Percentiles rank a stretch among this genome's conserved stretches.
Conservation (phyloP, 2,113 vertebrate genomes). For the Oncorhynchus keta region DNA sequence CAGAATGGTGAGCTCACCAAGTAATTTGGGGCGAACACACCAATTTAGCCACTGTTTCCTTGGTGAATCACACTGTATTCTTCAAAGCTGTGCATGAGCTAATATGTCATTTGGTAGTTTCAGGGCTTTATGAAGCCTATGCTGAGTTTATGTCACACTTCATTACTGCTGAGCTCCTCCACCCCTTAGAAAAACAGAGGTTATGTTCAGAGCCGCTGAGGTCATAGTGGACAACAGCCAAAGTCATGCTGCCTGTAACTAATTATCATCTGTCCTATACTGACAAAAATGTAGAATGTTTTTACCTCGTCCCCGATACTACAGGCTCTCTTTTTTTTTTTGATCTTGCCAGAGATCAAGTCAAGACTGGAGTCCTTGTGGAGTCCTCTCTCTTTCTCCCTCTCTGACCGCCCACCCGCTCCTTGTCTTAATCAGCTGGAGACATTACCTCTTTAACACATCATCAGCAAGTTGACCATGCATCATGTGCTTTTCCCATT, state of each 20-base stretch:
- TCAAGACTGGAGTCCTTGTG: too few relatives aligned
- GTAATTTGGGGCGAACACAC: too few relatives aligned
- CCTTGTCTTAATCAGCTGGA: background rate
- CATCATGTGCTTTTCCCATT: constrained; percentile 9
- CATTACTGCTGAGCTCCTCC: background rate
- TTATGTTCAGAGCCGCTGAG: background rate
- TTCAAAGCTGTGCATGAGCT: too few relatives aligned
- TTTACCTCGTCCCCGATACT: too few relatives aligned
- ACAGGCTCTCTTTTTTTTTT: too few relatives aligned
- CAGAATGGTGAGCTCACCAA: background rate
- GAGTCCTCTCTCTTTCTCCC: background rate
- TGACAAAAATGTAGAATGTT: too few relatives aligned
- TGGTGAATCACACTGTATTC: background rate
- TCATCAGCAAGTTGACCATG: constrained; percentile 16
- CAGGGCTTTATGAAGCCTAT: background rate
- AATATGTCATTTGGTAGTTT: background rate
- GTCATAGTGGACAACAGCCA: background rate
- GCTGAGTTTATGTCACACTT: too few relatives aligned
- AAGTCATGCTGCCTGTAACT: background rate
- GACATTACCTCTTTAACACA: constrained; percentile 13
- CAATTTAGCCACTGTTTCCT: background rate
- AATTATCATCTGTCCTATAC: background rate
- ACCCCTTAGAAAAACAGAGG: background rate
- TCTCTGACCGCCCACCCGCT: background rate
- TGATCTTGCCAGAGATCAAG: too few relatives aligned